phyloP scores from a whole-genome alignment of 2,113 vertebrate species.

The Antidorcas marsupialis region DNA sequence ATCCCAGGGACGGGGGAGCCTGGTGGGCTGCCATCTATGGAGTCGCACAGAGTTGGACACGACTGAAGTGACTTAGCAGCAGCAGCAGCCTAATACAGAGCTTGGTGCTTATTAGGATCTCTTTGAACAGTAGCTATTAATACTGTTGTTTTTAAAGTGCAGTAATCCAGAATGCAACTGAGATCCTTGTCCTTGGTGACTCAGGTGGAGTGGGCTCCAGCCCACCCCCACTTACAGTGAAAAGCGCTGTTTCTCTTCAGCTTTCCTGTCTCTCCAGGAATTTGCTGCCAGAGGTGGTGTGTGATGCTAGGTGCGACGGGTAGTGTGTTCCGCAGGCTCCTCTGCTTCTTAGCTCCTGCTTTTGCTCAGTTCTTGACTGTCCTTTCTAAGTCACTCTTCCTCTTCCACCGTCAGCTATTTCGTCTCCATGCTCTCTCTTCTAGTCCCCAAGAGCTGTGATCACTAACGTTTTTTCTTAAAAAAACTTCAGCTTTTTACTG shows the following conservation, averaged over 20 bases:
- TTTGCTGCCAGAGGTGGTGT: background rate
- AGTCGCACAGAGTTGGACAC: too few species aligned
- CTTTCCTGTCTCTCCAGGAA: background rate
- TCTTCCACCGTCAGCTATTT: background rate
- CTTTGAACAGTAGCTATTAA: background rate
- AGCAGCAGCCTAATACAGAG: background rate
- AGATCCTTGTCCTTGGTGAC: background rate
- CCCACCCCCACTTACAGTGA: background rate
- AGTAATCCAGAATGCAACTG: background rate
- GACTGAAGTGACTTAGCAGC: too few species aligned
- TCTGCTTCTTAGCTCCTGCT: background rate
- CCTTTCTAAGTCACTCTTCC: background rate
- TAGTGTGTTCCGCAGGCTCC: background rate
- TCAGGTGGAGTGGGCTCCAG: background rate
- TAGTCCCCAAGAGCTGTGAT: background rate
- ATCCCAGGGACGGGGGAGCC: too few species aligned
- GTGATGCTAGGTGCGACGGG: background rate
- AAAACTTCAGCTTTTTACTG: slow-evolving; percentile 72
- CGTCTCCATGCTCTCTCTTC: background rate
- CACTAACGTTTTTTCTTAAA: background rate
- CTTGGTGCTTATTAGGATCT: background rate
- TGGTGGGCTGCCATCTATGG: too few species aligned
- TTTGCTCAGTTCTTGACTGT: background rate
- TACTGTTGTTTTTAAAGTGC: background rate
- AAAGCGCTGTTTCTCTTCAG: background rate